Percentiles rank a stretch among this genome's conserved stretches.
Evolutionary conservation across 2,113 vertebrate genomes (phyloP).

Genomic region (Bubo bubo): DNA sequence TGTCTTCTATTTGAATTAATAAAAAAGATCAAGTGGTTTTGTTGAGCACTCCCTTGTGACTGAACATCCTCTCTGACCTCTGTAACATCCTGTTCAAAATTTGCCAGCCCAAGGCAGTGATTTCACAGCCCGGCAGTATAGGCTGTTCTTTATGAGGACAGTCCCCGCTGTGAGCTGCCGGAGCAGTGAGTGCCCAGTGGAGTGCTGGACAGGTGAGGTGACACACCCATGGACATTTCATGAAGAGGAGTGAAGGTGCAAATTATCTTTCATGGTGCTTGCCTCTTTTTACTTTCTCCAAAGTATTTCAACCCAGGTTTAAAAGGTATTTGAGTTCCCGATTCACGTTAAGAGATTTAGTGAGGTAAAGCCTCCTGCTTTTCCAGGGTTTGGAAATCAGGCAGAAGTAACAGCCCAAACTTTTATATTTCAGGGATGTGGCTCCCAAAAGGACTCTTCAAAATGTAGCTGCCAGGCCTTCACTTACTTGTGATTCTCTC

Average conservation of each 20-base stretch:
- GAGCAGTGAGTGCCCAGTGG: neutral
- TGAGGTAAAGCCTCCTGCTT: neutral
- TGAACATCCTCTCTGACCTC: neutral
- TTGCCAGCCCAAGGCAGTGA: neutral
- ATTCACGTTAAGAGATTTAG: neutral
- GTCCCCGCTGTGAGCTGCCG: neutral
- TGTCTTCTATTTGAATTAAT: neutral
- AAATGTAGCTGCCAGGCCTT: neutral
- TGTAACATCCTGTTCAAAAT: neutral
- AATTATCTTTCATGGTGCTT: neutral
- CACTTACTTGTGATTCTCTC: neutral
- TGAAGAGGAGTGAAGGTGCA: neutral
- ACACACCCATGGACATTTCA: neutral
- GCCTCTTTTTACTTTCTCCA: neutral
- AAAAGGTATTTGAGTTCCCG: neutral
- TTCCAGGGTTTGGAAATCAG: neutral
- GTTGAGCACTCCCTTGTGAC: neutral
- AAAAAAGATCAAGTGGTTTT: neutral
- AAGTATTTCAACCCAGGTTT: neutral
- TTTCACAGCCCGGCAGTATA: neutral
- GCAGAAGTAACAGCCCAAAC: neutral
- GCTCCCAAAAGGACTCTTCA: neutral
- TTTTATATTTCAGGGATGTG: neutral
- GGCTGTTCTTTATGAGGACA: neutral
- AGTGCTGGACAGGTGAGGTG: neutral